Conservation (phyloP, 2,888 invertebrate genomes). For the Xanthostigma xanthostigma region DNA sequence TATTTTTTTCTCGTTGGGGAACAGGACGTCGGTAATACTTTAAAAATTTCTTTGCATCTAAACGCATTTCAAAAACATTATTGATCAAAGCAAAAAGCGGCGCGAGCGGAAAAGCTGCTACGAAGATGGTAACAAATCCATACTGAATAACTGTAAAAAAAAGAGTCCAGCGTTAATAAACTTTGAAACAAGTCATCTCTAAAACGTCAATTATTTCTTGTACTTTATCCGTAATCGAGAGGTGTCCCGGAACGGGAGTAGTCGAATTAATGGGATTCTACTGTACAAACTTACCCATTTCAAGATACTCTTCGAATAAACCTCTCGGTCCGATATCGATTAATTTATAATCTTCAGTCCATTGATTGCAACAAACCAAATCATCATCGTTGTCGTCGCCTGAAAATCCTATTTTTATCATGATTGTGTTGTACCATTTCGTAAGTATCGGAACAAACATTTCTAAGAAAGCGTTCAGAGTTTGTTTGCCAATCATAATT, state of each 20-base stretch:
- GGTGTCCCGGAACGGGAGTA: background rate
- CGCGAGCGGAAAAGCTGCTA: constrained; percentile 72
- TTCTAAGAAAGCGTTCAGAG: constrained; percentile 61
- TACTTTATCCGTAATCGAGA: background rate
- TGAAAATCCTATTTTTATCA: constrained; percentile 32
- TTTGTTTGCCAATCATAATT: constrained; percentile 78
- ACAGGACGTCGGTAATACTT: constrained; percentile 58
- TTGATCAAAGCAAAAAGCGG: constrained; percentile 70
- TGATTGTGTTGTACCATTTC: constrained; percentile 36
- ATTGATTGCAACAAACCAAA: constrained; percentile 42
- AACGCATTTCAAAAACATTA: constrained; percentile 68
- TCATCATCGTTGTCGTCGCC: constrained; percentile 28
- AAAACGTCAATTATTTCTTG: background rate
- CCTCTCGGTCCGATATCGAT: constrained; percentile 46
- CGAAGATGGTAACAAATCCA: constrained; percentile 75
- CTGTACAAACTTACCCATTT: constrained; percentile 51
- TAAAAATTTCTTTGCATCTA: constrained; percentile 70
- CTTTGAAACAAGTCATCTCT: background rate
- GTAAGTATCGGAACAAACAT: constrained; percentile 49
- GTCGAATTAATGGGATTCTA: background rate
- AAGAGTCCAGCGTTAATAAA: background rate
- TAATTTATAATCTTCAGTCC: constrained; percentile 61
- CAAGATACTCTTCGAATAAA: constrained; percentile 68
- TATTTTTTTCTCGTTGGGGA: constrained; percentile 55
- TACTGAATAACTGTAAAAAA: constrained; percentile 57